Conservation (phyloP, 1,140 invertebrate species). For the Maniola jurtina region DNA sequence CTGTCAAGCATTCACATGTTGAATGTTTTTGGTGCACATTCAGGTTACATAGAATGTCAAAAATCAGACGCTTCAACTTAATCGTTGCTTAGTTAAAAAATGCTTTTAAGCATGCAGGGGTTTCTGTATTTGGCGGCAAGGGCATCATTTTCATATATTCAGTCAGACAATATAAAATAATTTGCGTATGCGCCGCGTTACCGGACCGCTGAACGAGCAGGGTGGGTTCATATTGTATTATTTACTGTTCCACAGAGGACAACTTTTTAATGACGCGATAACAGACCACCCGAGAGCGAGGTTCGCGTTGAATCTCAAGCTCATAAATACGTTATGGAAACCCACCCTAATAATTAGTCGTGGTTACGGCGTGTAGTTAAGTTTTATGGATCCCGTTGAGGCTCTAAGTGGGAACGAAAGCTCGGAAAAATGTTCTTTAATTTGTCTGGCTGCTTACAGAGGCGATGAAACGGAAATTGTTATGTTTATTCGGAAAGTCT, state of each 20-base stretch:
- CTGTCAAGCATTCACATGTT: too few species aligned
- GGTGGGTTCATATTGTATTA: conserved; percentile 57
- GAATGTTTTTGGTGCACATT: too few species aligned
- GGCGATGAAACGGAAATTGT: conserved; percentile 72
- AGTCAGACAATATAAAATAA: conserved; percentile 10
- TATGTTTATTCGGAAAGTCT: conserved; percentile 67
- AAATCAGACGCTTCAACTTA: too few species aligned
- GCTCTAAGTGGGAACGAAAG: conserved; percentile 58
- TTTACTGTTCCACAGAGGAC: conserved; percentile 68
- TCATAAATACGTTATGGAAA: conserved; percentile 78
- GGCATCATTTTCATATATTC: not conserved
- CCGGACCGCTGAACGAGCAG: conserved; percentile 19
- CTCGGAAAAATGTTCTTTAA: conserved; percentile 74
- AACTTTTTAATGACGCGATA: conserved; percentile 76
- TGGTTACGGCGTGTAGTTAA: conserved; percentile 74
- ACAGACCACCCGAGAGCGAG: conserved; percentile 70
- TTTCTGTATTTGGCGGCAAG: not conserved
- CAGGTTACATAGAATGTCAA: too few species aligned
- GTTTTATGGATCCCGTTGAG: conserved; percentile 66
- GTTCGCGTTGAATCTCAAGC: conserved; percentile 70
- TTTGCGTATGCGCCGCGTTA: conserved; percentile 21
- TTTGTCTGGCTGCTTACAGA: conserved; percentile 61
- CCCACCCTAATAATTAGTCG: conserved; percentile 77
- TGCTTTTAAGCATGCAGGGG: too few species aligned
- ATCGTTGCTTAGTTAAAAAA: too few species aligned